Conservation (phyloP, 2,113 vertebrate genomes). For the Sapayoa aenigma region DNA sequence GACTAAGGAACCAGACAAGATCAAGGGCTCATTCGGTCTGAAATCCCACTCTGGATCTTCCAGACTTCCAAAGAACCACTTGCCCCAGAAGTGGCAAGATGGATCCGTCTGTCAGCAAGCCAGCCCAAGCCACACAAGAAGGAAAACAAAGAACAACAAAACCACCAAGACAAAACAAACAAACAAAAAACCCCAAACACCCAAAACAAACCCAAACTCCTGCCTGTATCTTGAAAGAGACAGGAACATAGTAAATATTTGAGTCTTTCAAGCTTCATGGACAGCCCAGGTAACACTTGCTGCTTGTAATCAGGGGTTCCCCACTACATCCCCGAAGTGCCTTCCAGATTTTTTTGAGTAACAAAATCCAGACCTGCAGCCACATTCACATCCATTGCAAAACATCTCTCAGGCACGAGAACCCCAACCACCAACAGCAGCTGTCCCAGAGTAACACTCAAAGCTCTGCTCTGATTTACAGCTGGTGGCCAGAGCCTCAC, state of each 20-base stretch:
- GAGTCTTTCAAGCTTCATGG: not conserved
- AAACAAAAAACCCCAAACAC: no score
- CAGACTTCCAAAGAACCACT: not conserved
- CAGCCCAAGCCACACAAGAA: not conserved
- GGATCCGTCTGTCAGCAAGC: not conserved
- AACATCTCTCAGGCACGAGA: not conserved
- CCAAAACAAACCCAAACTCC: not conserved
- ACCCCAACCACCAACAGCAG: not conserved
- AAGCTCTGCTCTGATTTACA: not conserved
- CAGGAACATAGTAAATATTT: not conserved
- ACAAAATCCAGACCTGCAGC: not conserved
- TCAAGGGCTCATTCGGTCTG: not conserved
- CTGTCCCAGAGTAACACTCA: no score
- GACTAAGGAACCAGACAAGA: not conserved
- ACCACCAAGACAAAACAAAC: not conserved
- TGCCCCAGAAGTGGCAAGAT: not conserved
- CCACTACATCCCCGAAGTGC: not conserved
- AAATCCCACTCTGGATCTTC: accelerated
- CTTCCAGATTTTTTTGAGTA: not conserved
- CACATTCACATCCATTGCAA: accelerated
- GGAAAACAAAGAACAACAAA: not conserved
- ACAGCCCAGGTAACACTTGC: accelerated
- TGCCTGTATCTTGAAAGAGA: not conserved
- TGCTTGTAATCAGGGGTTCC: not conserved
- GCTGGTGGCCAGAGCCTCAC: not conserved